Evolutionary conservation across 2,113 vertebrate species (phyloP).

Genomic region (Syngnathus floridae): DNA sequence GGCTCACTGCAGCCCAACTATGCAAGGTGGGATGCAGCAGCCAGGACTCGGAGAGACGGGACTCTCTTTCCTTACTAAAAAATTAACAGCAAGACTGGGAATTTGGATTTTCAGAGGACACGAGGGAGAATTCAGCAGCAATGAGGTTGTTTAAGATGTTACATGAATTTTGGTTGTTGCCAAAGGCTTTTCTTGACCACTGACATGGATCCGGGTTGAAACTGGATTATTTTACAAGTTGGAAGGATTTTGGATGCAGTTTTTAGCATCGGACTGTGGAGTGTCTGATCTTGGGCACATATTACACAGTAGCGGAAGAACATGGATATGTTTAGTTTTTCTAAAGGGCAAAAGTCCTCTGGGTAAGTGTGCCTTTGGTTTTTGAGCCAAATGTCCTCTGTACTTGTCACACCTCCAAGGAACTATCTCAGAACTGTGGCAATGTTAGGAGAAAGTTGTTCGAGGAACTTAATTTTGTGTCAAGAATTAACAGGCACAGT

Average conservation of each 20-base stretch:
- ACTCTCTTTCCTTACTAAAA: conserved; percentile 25
- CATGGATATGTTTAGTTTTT: conserved; percentile 72
- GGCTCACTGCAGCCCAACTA: conserved; percentile 31
- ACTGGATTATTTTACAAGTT: conserved; percentile 26
- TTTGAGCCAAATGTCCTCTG: too few relatives aligned
- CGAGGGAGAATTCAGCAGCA: conserved; percentile 26
- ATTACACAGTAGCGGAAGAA: conserved; percentile 24
- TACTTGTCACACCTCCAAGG: neutral
- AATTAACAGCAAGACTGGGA: conserved; percentile 4
- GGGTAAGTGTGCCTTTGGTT: conserved; percentile 42
- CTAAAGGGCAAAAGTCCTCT: conserved; percentile 67
- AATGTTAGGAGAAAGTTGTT: neutral
- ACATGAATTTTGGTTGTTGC: conserved; percentile 7
- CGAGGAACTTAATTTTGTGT: neutral
- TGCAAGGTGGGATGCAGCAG: conserved; percentile 36
- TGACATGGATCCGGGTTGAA: conserved; percentile 53
- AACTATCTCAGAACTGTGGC: neutral
- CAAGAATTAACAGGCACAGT: neutral
- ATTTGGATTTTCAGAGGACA: conserved; percentile 7
- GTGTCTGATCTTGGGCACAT: conserved; percentile 29
- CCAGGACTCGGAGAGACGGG: conserved; percentile 18
- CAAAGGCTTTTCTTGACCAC: conserved; percentile 20
- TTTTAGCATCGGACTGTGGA: conserved; percentile 39
- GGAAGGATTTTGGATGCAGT: conserved; percentile 31
- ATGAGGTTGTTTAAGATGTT: conserved; percentile 12